Conservation (phyloP, 2,797 vertebrate species). For the Sus cebifrons region DNA sequence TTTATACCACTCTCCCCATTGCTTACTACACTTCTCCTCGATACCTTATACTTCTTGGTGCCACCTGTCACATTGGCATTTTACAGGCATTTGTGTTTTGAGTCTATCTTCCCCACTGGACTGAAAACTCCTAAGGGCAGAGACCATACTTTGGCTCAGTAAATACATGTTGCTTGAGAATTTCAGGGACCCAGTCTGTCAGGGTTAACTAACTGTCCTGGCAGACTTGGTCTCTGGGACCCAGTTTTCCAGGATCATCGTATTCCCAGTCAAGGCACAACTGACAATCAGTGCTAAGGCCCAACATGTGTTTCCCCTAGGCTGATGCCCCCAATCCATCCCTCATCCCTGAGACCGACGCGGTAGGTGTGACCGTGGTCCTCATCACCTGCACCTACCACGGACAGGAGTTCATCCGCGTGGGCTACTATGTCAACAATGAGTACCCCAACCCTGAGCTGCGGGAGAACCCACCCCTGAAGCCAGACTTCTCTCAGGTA, state of each 20-base stretch:
- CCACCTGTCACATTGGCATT: background rate
- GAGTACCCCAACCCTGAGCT: constrained; percentile 96
- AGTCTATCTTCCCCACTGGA: background rate
- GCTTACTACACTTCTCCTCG: background rate
- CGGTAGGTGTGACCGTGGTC: constrained; percentile 96
- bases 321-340: constrained; percentile 95
- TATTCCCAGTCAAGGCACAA: background rate
- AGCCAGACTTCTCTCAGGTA: constrained; percentile 96
- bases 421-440: constrained; percentile 98
- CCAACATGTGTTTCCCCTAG: constrained; percentile 85
- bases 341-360: constrained; percentile 96
- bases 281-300: background rate
- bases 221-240: no score
- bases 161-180: background rate
- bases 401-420: constrained; percentile 96
- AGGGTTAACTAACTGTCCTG: no score
- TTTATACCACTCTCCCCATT: background rate
- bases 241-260: background rate
- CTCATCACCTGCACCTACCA: constrained; percentile 97
- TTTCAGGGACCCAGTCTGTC: no score
- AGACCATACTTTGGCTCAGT: background rate
- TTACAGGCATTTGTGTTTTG: background rate
- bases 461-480: constrained; percentile 95
- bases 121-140: background rate
- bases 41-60: background rate